A percentile compares a stretch with the other conserved stretches of the same genome.
Conservation (phyloP, 2,797 vertebrate species). For the Mico argentatus region DNA sequence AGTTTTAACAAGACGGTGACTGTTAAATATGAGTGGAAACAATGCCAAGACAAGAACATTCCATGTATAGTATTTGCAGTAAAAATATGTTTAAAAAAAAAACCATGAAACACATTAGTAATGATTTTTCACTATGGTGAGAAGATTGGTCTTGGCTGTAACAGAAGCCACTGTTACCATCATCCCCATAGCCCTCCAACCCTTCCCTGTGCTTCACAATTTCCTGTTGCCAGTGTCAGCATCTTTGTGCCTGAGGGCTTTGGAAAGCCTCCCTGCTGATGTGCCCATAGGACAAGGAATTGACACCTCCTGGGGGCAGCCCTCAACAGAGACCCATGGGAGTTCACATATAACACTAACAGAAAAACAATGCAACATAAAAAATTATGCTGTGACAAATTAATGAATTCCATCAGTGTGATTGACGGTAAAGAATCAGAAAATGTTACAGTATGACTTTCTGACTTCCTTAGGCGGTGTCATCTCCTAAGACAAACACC, state of each 20-base stretch:
- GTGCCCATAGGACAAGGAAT: background rate
- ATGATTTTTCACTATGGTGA: background rate
- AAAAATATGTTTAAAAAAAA: background rate
- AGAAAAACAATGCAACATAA: background rate
- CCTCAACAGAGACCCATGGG: background rate
- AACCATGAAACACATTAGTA: background rate
- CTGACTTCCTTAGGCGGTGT: background rate
- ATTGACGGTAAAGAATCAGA: background rate
- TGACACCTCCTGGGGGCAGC: rapidly evolving
- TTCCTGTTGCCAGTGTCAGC: too few relatives aligned
- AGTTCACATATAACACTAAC: background rate
- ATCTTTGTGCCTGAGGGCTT: background rate
- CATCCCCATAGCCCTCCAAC: rapidly evolving
- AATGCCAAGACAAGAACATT: background rate
- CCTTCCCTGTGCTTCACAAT: background rate
- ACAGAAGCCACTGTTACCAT: rapidly evolving
- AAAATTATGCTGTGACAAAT: background rate
- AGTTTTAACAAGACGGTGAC: background rate
- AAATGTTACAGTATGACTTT: too few relatives aligned
- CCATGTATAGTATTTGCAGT: background rate
- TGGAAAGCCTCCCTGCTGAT: background rate
- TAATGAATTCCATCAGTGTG: background rate
- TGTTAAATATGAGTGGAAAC: background rate
- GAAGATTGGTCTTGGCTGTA: background rate
- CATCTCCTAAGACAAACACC: background rate